phyloP scores from a whole-genome alignment of 2,113 vertebrate species.

The Oenanthe melanoleuca region DNA sequence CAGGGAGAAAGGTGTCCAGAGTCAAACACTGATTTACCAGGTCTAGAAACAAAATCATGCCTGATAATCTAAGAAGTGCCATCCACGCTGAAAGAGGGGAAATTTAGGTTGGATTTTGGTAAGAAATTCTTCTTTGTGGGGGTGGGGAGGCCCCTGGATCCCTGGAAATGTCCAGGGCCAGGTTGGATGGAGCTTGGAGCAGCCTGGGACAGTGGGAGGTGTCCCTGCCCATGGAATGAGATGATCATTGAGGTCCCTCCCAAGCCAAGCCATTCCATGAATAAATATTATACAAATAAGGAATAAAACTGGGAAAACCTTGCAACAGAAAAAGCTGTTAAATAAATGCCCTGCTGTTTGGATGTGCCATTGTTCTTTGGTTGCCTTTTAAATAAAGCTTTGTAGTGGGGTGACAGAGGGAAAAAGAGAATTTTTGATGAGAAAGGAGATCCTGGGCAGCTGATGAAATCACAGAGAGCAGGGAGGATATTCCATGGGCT shows the following conservation, averaged over 20 bases:
- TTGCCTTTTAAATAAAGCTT: conserved; percentile 14
- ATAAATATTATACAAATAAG: not conserved
- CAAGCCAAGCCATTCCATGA: not conserved
- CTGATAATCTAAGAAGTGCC: not conserved
- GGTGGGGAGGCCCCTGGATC: not conserved
- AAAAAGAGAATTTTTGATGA: not conserved
- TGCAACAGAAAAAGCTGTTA: not conserved
- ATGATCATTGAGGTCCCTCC: not conserved
- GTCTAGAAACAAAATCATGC: not conserved
- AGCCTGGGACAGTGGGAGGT: rapidly evolving
- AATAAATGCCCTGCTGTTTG: conserved; percentile 9
- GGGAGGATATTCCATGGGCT: not conserved
- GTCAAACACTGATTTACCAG: not conserved
- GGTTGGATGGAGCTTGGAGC: rapidly evolving
- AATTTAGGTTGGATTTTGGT: not conserved
- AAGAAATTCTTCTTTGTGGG: not conserved
- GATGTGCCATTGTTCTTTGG: not conserved
- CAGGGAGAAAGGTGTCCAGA: not conserved
- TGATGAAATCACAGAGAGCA: not conserved
- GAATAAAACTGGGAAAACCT: not conserved
- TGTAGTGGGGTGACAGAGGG: not conserved
- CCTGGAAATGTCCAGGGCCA: not conserved
- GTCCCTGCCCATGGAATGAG: not conserved
- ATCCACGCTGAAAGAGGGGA: not conserved
- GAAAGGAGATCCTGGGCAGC: not conserved